These are phyloP conservation scores for Burhinus oedicnemus DNA, from an alignment of 2,113 vertebrate genomes.

Conservation along the genomic window DNA sequence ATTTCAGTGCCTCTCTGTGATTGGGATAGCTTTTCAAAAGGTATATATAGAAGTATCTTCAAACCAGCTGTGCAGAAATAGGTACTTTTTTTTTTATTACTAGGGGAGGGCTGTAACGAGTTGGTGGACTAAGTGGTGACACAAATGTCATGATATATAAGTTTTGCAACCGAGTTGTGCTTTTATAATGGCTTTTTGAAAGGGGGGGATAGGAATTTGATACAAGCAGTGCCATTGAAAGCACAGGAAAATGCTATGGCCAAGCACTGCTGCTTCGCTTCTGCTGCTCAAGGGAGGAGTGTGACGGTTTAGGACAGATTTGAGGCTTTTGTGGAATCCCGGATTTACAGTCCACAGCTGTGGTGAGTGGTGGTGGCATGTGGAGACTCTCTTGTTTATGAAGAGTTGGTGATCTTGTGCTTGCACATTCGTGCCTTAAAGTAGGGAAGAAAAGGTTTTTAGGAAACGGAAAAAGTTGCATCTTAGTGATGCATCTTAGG, in stretches of 20 bases:
- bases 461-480: background rate
- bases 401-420: background rate
- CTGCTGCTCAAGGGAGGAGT: background rate
- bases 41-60: background rate
- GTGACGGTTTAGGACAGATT: background rate
- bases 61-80: background rate
- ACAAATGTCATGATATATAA: accelerated
- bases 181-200: background rate
- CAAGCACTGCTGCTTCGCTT: background rate
- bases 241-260: too few relatives aligned
- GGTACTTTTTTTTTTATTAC: background rate
- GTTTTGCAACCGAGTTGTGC: background rate
- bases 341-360: background rate
- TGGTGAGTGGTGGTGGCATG: accelerated
- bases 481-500: background rate
- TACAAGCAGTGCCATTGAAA: background rate
- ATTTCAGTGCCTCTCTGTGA: background rate
- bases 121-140: background rate
- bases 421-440: accelerated
- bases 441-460: background rate
- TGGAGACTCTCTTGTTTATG: background rate
- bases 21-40: background rate
- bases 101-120: accelerated
- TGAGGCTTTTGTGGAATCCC: background rate
- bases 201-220: accelerated